Base-by-base conservation (phyloP, 2,797 vertebrate genomes). In the Sciurus vulgaris region DNA sequence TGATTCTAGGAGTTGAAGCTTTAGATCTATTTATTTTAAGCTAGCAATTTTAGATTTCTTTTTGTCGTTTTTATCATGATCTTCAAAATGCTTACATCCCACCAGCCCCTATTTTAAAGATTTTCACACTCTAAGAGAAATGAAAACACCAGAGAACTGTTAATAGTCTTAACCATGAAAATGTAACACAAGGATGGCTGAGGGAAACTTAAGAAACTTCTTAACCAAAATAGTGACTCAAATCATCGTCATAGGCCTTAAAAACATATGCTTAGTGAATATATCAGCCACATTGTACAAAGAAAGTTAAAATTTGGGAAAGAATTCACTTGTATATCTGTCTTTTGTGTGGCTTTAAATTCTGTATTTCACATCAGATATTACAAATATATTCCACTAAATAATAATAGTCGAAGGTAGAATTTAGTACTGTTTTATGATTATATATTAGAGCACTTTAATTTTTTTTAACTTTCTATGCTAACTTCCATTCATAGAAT, bases 31-130 rank as follows among this genome's bases (percentile, higher is more conserved):
- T 79, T 93, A 67, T 79, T 95, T 86, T 89, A 92, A 33, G 26
- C 22, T 88, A 74, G 30, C 18, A 44, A 83, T 93, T 94, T 85
- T 47, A 77, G 1, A 73, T 69, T 88, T 22, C 12, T 49, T 96
- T 96, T 95, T 92, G 76, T 67, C 38, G 15, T 79, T 97, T 91
- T 95, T 84, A 35, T 84, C 84, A 49, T 67, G 7, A 82, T 56
- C 26, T 96, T 73, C 14, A 86, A 79, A 96, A 89, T 82, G 38
- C 26, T 74, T 87, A 92, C 56, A 69, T 67, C 28, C 24, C 22
- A 74, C 76, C 65, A 92, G 30, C 12, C 26, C 38, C 22, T 86
- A 14, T 51, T 93, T 94, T 91, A 83, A 94, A 91, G 47, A 93
- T 83, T 30, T 86, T 49, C 26, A 44, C 11, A 56, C 18, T 89